A percentile compares a stretch with the other conserved stretches of the same genome.
phyloP scores from a whole-genome alignment of 2,797 vertebrate species.

The Acipenser transmontanus region DNA sequence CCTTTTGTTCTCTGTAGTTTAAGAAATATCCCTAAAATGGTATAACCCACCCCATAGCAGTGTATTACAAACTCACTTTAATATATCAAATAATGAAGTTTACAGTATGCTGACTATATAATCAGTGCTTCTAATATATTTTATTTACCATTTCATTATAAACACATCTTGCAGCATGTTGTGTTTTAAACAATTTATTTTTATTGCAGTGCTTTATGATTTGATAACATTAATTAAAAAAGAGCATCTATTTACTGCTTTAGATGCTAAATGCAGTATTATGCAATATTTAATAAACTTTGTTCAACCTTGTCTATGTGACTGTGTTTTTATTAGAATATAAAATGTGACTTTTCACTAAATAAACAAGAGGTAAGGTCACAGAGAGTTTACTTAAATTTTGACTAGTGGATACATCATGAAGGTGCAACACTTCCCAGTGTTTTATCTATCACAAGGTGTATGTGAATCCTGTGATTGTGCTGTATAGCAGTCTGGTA shows the following conservation, averaged over 20 bases:
- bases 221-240: constrained; percentile 68
- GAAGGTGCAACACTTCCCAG: too few relatives aligned
- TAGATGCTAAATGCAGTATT: constrained; percentile 73
- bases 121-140: constrained; percentile 63
- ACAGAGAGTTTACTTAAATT: too few relatives aligned
- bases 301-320: constrained; percentile 48
- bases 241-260: constrained; percentile 74
- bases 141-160: constrained; percentile 51
- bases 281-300: constrained; percentile 92
- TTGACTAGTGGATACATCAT: too few relatives aligned
- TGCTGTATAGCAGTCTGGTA: too few relatives aligned
- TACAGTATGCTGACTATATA: constrained; percentile 62
- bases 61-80: constrained; percentile 32
- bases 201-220: constrained; percentile 88
- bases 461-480: too few relatives aligned
- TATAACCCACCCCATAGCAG: constrained; percentile 32
- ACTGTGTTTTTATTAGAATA: constrained; percentile 19
- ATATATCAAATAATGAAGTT: constrained; percentile 38
- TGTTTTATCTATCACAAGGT: too few relatives aligned
- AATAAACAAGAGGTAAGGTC: too few relatives aligned
- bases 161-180: constrained; percentile 63
- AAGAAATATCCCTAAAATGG: constrained; percentile 46
- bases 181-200: constrained; percentile 71
- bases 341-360: too few relatives aligned
- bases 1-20: constrained; percentile 34